Evolutionary conservation across 2,113 vertebrate genomes (phyloP), one percentile per base, ranked within the genome.

Genomic region (Saccopteryx leptura): DNA sequence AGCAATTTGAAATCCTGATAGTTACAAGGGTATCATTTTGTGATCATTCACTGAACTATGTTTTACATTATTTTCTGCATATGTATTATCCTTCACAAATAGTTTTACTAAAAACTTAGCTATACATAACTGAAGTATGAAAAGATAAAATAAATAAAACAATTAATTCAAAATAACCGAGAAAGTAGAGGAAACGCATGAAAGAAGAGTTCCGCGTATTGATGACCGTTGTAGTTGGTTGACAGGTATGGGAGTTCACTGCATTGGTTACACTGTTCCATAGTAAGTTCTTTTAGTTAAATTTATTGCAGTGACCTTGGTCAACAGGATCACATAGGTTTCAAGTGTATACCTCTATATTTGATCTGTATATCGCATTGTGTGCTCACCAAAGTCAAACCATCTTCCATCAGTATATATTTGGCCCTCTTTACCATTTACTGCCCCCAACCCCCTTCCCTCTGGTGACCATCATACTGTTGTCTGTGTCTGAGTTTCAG

Each of bases 121-220:
- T 82, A 66, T 69, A 83, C 2, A 28, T 69, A 83, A 83, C 76
- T 69, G 9, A 95, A 65, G 4, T 65, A 75, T 84, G 72, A 60
- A 85, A 39, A 89, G 19, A 88, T 65, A 56, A 88, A 71, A 63
- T 74, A 81, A 86, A 39, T 85, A 79, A 94, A 88, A 15, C 33
- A 72, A 76, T 94, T 91, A 81, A 61, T 11, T 82, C 23, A 94
- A 94, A 78, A 78, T 65, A 96, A 82, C 0, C 48, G 46, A 76
- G 48, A 28, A 39, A 93, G 46, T 54, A 0, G 24, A 83, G 56
- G 60, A 39, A 9, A 60, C 0, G 10, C 17, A 66, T 74, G 39
- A 79, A 90, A 95, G 50, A 63, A 79, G 72, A 66, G 50, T 61
- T 87, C 24, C 60, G 69, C 0, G 1, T n/a, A 26, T 1, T 71